Percentiles rank a stretch among this genome's conserved stretches.
Evolutionary conservation across 2,797 vertebrate genomes (phyloP).

Genomic region (Chanos chanos): DNA sequence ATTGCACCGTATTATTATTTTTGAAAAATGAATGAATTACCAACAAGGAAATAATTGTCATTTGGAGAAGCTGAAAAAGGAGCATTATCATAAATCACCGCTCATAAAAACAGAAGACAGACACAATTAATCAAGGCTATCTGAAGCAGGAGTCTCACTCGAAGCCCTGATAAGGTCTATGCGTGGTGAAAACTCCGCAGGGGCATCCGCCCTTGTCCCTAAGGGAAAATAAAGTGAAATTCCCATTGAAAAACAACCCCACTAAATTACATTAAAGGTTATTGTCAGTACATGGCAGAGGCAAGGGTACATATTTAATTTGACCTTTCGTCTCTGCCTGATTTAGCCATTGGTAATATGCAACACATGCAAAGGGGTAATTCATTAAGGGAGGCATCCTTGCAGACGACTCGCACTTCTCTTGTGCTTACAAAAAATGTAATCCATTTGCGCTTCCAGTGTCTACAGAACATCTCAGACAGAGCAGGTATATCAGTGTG

Average conservation of each 20-base stretch:
- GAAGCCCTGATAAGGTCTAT: constrained; percentile 50
- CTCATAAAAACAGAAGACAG: constrained; percentile 47
- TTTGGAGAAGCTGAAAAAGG: constrained; percentile 48
- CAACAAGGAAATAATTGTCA: constrained; percentile 55
- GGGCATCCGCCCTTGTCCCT: constrained; percentile 41
- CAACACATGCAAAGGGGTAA: constrained; percentile 50
- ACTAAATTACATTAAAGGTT: constrained; percentile 56
- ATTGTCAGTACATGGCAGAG: constrained; percentile 47
- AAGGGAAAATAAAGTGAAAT: constrained; percentile 44
- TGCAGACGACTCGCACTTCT: constrained; percentile 24
- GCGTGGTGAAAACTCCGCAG: constrained; percentile 42
- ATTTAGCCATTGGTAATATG: constrained; percentile 46
- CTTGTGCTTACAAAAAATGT: constrained; percentile 33
- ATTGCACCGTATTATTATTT: constrained; percentile 71
- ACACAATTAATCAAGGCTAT: constrained; percentile 56
- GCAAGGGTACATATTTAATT: constrained; percentile 49
- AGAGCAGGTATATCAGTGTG: constrained; percentile 8
- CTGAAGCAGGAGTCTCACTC: constrained; percentile 38
- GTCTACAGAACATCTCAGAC: constrained; percentile 11
- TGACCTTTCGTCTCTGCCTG: constrained; percentile 49
- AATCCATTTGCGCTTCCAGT: constrained; percentile 33
- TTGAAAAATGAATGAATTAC: constrained; percentile 70
- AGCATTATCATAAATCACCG: constrained; percentile 53
- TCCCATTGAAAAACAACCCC: constrained; percentile 44
- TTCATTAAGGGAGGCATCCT: constrained; percentile 42